Base-by-base conservation (phyloP, 2,888 invertebrate genomes). In the Amphipyra berbera region DNA sequence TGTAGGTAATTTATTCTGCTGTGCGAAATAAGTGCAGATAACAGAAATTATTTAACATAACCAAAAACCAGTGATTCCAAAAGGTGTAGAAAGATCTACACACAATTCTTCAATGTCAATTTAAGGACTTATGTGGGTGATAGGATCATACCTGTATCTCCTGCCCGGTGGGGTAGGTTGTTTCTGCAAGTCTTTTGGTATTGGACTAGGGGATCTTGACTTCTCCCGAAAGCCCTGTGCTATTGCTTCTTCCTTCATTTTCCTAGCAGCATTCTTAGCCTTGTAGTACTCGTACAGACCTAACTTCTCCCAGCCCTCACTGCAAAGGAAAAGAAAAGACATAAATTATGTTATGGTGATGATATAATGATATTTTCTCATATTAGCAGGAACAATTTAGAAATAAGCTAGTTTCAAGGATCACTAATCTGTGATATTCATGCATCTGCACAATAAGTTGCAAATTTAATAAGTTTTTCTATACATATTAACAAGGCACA, bases 291-390 rank as follows among this genome's bases (percentile, higher is more conserved):
- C 99, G 90, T 99, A 99, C 58, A 99, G 95, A 69, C 99, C 99
- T 84, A 99, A 95, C 91, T 98, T 98, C 90, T 99, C 99, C 99
- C 99, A 99, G 35, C 99, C 99, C 91, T 99, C 99, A 90, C 97
- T 97, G 89, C 58, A 93, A 83, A 85, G 55, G 8, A 41, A 62
- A 45, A 13, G 6, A 46, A 8, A 1, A 21, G 21, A 38, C 21
- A n/a, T 35, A 2, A 14, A 35, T 27, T 3, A 33, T 30, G 30
- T 3, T 21, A 21, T 21, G 21, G 3, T 21, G 21, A 21, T 3
- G 21, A 21, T 21, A 21, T 21, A 21, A 21, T 21, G 21, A n/a
- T n/a, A n/a, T 21, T 21, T 21, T 21, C 21, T 21, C 2, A 21
- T 21, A 21, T 21, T 21, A 21, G 21, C 1, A 21, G 21, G 21